Evolutionary conservation across 1,140 invertebrate species (phyloP).

Genomic region (Pararge aegeria): DNA sequence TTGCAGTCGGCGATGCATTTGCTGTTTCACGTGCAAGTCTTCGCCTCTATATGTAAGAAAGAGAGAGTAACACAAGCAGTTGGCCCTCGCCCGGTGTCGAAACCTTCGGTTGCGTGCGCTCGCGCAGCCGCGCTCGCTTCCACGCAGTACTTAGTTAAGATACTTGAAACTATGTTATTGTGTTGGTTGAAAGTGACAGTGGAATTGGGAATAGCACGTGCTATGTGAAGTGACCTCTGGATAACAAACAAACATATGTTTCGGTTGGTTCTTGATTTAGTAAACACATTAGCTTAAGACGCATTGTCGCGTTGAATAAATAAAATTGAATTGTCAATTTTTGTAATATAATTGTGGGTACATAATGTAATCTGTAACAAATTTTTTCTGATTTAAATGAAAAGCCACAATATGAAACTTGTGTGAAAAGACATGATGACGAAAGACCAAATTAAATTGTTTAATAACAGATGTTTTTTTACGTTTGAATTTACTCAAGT

Average conservation of each 20-base stretch:
- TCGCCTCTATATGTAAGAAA: conserved; percentile 26
- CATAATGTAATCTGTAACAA: no score
- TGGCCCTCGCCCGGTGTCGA: conserved; percentile 58
- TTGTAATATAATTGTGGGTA: no score
- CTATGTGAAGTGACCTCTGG: conserved; percentile 34
- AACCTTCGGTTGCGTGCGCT: conserved; percentile 65
- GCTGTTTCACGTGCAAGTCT: conserved; percentile 35
- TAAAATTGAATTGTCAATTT: not conserved
- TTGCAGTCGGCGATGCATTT: conserved; percentile 31
- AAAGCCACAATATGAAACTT: no score
- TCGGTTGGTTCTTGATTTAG: conserved; percentile 25
- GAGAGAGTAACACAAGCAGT: conserved; percentile 41
- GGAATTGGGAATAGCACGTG: conserved; percentile 50
- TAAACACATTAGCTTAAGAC: conserved; percentile 29
- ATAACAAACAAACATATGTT: conserved; percentile 10
- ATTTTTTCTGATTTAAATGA: no score
- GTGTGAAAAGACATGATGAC: no score
- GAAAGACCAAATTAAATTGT: no score
- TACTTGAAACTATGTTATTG: conserved; percentile 45
- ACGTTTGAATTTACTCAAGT: no score
- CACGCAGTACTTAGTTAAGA: conserved; percentile 45
- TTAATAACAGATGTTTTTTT: no score
- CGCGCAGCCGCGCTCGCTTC: conserved; percentile 43
- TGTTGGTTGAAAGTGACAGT: conserved; percentile 66
- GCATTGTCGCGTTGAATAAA: not conserved